Conservation (phyloP, 2,888 invertebrate species). For the Phrixothrix hirtus region DNA sequence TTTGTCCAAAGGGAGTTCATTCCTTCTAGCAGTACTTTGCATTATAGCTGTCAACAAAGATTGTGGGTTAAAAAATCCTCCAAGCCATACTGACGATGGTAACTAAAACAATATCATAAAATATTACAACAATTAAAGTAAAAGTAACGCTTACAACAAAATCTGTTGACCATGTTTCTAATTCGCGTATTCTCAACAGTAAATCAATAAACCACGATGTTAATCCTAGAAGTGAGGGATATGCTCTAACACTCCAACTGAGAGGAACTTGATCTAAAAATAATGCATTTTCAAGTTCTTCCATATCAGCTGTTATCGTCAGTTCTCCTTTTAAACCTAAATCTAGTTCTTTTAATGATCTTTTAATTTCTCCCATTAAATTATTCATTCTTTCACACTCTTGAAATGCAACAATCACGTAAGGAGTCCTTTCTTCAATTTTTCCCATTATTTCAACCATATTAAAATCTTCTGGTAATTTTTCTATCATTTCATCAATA, state of each 20-base stretch:
- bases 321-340: conserved; percentile 91
- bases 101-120: no score
- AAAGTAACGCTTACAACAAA: no score
- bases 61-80: conserved; percentile 96
- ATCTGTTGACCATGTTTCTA: conserved; percentile 88
- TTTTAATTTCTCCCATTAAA: conserved; percentile 77
- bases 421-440: conserved; percentile 88
- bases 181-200: conserved; percentile 73
- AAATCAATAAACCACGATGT: conserved; percentile 89
- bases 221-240: conserved; percentile 83
- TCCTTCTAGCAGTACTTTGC: conserved; percentile 95
- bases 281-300: conserved; percentile 79
- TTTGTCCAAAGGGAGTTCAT: conserved; percentile 94
- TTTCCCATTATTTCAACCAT: conserved; percentile 83
- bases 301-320: conserved; percentile 92
- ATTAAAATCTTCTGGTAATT: conserved; percentile 87
- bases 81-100: conserved; percentile 89
- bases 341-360: conserved; percentile 83
- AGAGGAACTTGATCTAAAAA: conserved; percentile 89
- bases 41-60: conserved; percentile 95
- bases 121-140: no score
- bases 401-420: conserved; percentile 87
- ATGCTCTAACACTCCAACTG: conserved; percentile 83
- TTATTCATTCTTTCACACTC: conserved; percentile 95
- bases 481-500: conserved; percentile 87